A percentile compares a stretch with the other conserved stretches of the same genome.
These are phyloP conservation scores for Trichonephila inaurata DNA, from an alignment of 1,140 invertebrate genomes.

Conservation along the genomic window DNA sequence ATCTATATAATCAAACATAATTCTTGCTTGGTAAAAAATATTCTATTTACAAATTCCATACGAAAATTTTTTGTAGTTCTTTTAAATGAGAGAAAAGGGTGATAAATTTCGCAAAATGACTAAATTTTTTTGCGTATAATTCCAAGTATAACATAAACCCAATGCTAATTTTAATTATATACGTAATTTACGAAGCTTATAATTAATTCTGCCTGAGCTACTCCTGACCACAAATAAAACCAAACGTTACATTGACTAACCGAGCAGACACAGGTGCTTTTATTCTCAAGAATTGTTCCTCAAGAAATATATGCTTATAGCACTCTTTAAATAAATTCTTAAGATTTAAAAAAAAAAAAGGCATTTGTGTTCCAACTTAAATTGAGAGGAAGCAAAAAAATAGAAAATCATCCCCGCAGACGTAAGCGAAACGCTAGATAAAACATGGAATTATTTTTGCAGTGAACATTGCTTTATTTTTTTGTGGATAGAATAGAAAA, in stretches of 20 bases:
- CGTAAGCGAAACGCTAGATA: background rate
- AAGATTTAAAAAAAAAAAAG: background rate
- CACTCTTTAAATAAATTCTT: background rate
- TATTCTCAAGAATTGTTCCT: background rate
- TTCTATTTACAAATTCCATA: no score
- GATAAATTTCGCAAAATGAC: no score
- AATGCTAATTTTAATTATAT: no score
- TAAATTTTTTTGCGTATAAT: no score
- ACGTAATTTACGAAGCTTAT: no score
- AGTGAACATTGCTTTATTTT: background rate
- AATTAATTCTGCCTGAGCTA: no score
- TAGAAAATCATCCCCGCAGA: background rate
- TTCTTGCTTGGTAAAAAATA: no score
- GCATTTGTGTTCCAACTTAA: background rate
- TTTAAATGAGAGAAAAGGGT: no score
- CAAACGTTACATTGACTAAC: background rate
- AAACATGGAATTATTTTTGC: slow-evolving; percentile 4
- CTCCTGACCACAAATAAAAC: no score
- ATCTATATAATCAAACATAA: no score
- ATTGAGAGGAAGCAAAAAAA: background rate
- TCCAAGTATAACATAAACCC: no score
- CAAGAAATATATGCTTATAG: background rate
- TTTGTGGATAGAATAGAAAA: background rate
- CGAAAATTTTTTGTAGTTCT: no score
- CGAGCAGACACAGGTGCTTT: background rate